Percentiles rank a stretch among this genome's conserved stretches.
Conservation (phyloP, 1,140 invertebrate species). For the Drosophila grimshawi region DNA sequence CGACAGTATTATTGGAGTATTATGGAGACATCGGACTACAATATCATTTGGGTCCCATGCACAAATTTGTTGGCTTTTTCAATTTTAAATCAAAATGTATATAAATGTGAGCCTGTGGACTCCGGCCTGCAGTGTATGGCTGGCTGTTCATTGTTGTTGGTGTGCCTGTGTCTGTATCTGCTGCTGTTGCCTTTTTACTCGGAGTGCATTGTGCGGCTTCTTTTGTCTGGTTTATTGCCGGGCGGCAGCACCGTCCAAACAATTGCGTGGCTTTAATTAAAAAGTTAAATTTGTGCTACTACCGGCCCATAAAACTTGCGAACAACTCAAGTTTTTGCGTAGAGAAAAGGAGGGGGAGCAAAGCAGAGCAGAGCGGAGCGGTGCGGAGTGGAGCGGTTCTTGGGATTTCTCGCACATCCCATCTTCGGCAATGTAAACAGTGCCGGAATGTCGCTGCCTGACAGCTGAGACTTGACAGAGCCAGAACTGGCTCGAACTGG, state of each 20-base stretch:
- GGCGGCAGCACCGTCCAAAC: conserved; percentile 34
- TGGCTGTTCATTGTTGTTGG: conserved; percentile 33
- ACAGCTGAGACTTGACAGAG: conserved; percentile 30
- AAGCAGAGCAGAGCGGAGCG: too few species aligned
- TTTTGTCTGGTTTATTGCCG: conserved; percentile 50
- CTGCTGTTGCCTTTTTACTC: conserved; percentile 9
- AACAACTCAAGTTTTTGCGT: background rate
- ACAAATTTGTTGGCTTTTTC: too few species aligned
- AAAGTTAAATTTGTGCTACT: conserved; percentile 70
- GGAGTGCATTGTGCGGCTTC: conserved; percentile 37
- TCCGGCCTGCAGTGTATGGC: too few species aligned
- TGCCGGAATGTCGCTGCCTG: conserved; percentile 7
- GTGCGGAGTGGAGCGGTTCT: too few species aligned
- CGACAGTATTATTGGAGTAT: too few species aligned
- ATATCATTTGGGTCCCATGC: too few species aligned
- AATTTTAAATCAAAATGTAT: too few species aligned
- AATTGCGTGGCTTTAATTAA: conserved; percentile 75
- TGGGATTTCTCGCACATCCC: too few species aligned
- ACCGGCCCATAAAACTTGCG: conserved; percentile 56
- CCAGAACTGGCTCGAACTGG: conserved; percentile 6
- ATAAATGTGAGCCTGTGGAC: too few species aligned
- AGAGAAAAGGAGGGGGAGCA: background rate
- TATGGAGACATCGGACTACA: too few species aligned
- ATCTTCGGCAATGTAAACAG: conserved; percentile 12
- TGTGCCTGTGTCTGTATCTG: conserved; percentile 23